Evolutionary conservation across 2,113 vertebrate species (phyloP).

Genomic region (Poecilia latipinna): DNA sequence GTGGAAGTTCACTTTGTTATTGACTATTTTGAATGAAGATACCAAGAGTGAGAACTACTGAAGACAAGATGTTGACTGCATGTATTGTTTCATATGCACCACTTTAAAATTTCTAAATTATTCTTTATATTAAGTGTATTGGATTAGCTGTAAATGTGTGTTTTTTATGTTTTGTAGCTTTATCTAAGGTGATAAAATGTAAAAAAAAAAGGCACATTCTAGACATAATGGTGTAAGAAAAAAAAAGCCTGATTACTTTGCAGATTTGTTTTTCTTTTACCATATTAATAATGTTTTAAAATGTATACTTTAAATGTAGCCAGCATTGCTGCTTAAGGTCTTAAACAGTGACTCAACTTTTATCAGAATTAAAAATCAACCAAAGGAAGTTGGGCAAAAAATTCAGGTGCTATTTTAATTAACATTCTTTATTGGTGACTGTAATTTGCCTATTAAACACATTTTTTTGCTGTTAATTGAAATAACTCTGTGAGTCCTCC

Average conservation of each 20-base stretch:
- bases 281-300: neutral
- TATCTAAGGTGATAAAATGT: too few relatives aligned
- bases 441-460: neutral
- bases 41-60: too few relatives aligned
- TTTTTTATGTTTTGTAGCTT: too few relatives aligned
- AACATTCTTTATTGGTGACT: neutral
- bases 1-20: too few relatives aligned
- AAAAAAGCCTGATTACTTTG: neutral
- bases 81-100: too few relatives aligned
- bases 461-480: neutral
- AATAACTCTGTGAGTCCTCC: neutral
- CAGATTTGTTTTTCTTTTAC: neutral
- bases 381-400: neutral
- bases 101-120: too few relatives aligned
- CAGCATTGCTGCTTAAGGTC: too few relatives aligned
- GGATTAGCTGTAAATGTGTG: too few relatives aligned
- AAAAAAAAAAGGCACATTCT: too few relatives aligned
- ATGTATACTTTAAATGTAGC: neutral
- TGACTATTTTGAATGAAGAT: too few relatives aligned
- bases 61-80: too few relatives aligned
- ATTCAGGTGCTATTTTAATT: neutral
- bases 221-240: neutral
- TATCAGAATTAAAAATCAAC: neutral
- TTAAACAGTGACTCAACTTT: neutral
- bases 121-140: too few relatives aligned